These are phyloP conservation scores for Thalassaphorura encarpata DNA, from an alignment of 1,140 invertebrate species.

Conservation along the genomic window DNA sequence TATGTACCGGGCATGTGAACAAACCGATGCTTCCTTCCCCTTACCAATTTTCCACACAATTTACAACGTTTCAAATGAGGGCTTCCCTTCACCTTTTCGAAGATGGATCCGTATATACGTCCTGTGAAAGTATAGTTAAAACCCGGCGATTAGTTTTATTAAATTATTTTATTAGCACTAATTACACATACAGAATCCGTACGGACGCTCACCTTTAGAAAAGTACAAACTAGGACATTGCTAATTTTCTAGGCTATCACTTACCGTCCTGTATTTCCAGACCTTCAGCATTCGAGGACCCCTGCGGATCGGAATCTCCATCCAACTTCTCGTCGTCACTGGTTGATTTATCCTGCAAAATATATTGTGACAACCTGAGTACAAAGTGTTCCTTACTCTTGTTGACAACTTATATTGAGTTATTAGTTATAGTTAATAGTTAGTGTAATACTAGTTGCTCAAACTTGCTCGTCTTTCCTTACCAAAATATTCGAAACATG, in stretches of 20 bases:
- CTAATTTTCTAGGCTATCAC: conserved; percentile 4
- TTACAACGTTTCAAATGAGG: conserved; percentile 33
- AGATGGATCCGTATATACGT: conserved; percentile 32
- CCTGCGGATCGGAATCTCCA: conserved; percentile 28
- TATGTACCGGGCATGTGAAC: conserved; percentile 32
- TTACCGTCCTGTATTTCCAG: conserved; percentile 32
- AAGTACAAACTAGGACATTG: no score
- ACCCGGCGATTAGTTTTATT: neutral
- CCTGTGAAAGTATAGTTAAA: conserved; percentile 18
- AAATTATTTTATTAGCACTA: conserved; percentile 1
- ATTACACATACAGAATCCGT: neutral
- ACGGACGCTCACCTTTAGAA: no score
- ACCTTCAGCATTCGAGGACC: conserved; percentile 30
- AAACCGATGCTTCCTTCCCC: conserved; percentile 30
- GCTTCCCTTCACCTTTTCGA: conserved; percentile 33
- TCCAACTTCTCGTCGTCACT: conserved; percentile 31
- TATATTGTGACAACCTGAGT: neutral
- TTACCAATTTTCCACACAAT: conserved; percentile 33
- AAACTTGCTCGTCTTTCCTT: no score
- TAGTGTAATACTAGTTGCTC: neutral
- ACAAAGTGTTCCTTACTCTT: no score
- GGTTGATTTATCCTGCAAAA: conserved; percentile 25
- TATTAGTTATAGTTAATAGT: neutral
- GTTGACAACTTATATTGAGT: no score
- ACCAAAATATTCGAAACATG: neutral